Base-by-base conservation (phyloP, 37 sponge, comb jelly and placozoan genomes). In the Haliclona indistincta region DNA sequence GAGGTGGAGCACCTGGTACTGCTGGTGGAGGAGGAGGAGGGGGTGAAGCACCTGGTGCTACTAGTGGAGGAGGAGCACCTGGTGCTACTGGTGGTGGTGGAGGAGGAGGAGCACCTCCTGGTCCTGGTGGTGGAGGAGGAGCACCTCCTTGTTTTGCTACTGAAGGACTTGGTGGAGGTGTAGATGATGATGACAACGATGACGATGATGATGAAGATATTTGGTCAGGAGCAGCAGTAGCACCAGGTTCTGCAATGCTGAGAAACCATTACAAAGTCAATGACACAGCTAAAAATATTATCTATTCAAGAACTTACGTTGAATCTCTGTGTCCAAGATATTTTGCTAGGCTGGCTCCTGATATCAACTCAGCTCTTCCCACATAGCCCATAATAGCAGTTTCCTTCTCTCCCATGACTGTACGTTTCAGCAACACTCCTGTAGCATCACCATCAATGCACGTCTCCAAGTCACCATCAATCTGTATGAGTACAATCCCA, bases 361-460 rank as follows among this genome's bases (percentile, higher is more conserved):
- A 56, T 1, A 86, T 65, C 1, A 86, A 68, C 47, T 65, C 38
- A 43, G 84, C 64, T 23, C 25, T 37, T 39, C 68, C 71, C 5
- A 43, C 32, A n/a, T n/a, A 37, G 1, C 82, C 77, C 65, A 80
- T 51, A 22, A 87, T 74, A 10, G 63, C 76, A 3, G 88, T 81
- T 44, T 81, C 82, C 29, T 87, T 81, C 38, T 87, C 81, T 26
- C 82, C 56, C 76, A 87, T 87, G 39, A 52, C 26, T 0, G 81
- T 81, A 52, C 78, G 78, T 20, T 78, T 17, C 3, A 85, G 67
- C 26, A 71, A 20, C 8, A 80, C 38, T 22, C 78, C 74, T 15
- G 34, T 26, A 4, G 40, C 56, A 63, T 70, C 68, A n/a, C 79
- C 74, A 73, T 85, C 86, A 42, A 85, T 85, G 42, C 74, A 43